These are phyloP conservation scores for Zalophus californianus DNA, from an alignment of 2,797 vertebrate species.

Conservation along the genomic window DNA sequence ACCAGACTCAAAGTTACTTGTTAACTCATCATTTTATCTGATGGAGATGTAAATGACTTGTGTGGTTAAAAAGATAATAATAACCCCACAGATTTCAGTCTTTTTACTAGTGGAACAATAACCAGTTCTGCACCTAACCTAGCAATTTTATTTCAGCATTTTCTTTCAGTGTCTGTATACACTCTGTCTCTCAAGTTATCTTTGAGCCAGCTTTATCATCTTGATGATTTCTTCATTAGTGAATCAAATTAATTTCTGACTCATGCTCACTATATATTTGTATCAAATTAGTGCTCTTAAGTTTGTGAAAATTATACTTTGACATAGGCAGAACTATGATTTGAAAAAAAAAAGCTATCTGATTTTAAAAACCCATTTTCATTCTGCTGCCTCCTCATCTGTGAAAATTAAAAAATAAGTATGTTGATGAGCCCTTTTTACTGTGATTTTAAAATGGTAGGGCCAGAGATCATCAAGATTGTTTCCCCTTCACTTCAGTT, in stretches of 20 bases:
- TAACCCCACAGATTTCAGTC: background rate
- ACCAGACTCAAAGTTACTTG: background rate
- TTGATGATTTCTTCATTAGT: background rate
- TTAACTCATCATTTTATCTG: constrained; percentile 20
- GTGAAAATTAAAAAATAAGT: constrained; percentile 45
- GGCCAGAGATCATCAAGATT: constrained; percentile 58
- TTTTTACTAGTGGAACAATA: background rate
- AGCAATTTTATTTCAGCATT: background rate
- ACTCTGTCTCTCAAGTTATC: background rate
- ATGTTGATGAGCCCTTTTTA: constrained; percentile 52
- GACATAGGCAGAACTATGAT: background rate
- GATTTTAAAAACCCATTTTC: constrained; percentile 46
- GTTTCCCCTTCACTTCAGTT: background rate
- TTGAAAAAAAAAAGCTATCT: background rate
- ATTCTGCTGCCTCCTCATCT: background rate
- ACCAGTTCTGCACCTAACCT: background rate
- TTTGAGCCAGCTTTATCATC: background rate
- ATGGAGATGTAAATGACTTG: background rate
- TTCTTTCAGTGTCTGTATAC: background rate
- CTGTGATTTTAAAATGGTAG: constrained; percentile 6
- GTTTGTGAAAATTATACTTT: constrained; percentile 34
- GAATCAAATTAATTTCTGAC: background rate
- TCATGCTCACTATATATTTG: background rate
- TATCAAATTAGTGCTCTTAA: constrained; percentile 13
- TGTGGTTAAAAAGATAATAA: background rate